Evolutionary conservation across 2,797 vertebrate genomes (phyloP).

Genomic region (Orestias chungarensis): DNA sequence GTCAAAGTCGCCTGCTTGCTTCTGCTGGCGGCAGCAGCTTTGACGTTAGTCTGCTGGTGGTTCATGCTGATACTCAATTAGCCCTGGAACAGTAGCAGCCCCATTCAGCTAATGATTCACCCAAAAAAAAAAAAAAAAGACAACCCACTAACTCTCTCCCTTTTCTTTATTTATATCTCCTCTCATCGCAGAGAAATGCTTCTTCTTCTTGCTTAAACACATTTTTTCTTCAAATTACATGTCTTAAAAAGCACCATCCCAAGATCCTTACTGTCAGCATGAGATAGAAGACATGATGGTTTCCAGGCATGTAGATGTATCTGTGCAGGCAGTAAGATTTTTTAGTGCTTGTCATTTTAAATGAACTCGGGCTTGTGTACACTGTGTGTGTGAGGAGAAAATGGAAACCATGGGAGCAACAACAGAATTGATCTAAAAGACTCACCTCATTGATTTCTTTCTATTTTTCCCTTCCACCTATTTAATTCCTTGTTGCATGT

Average conservation of each 20-base stretch:
- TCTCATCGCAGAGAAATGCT: constrained; percentile 25
- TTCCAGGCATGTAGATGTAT: constrained; percentile 64
- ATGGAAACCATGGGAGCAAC: constrained; percentile 37
- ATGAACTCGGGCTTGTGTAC: constrained; percentile 49
- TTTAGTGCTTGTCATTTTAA: constrained; percentile 69
- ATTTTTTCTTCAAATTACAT: constrained; percentile 69
- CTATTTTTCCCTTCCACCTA: constrained; percentile 28
- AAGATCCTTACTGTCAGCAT: constrained; percentile 66
- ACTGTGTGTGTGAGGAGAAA: constrained; percentile 28
- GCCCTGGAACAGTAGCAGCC: constrained; percentile 68
- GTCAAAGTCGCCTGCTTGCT: constrained; percentile 49
- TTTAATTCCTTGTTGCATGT: constrained; percentile 59
- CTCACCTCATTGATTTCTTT: constrained; percentile 67
- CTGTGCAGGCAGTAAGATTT: constrained; percentile 54
- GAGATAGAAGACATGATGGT: constrained; percentile 71
- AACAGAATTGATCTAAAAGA: constrained; percentile 56
- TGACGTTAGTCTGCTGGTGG: constrained; percentile 52
- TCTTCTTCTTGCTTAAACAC: constrained; percentile 33
- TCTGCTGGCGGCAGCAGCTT: constrained; percentile 67
- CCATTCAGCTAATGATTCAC: constrained; percentile 71
- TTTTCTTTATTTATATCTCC: constrained; percentile 6
- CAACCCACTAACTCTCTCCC: neutral
- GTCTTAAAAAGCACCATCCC: constrained; percentile 57
- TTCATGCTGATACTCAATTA: constrained; percentile 78
- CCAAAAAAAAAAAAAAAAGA: constrained; percentile 36